Percentiles rank a stretch among this genome's conserved stretches.
phyloP scores from a whole-genome alignment of 2,888 invertebrate genomes.

The Pomacea canaliculata region DNA sequence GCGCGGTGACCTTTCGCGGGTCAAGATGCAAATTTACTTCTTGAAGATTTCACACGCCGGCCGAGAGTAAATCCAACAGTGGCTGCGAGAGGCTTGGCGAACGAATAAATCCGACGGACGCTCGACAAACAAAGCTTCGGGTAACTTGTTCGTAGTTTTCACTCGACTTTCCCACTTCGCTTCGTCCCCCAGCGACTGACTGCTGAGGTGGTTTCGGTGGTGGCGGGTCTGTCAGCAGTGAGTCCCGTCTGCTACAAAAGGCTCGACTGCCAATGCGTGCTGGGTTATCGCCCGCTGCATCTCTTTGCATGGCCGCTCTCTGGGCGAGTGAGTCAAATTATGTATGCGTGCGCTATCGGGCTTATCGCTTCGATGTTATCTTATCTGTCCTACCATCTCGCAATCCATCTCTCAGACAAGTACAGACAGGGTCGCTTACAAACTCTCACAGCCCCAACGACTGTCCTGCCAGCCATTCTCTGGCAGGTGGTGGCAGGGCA shows the following conservation, averaged over 20 bases:
- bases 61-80: conserved; percentile 6
- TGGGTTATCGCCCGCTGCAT: conserved; percentile 22
- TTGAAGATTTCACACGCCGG: not conserved
- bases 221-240: not conserved
- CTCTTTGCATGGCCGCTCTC: conserved; percentile 26
- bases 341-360: conserved; percentile 31
- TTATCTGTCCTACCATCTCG: conserved; percentile 29
- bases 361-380: conserved; percentile 32
- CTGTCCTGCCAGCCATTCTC: no score
- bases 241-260: conserved; percentile 14
- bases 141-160: no score
- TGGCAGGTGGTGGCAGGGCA: no score
- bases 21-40: conserved; percentile 27
- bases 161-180: not conserved
- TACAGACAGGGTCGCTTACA: no score
- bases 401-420: conserved; percentile 26
- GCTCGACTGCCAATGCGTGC: conserved; percentile 16
- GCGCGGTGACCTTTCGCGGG: conserved; percentile 45
- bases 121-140: no score
- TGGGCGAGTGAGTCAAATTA: conserved; percentile 32
- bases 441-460: no score
- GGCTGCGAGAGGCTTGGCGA: no score
- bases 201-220: conserved; percentile 1
- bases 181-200: not conserved
- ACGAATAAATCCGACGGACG: not conserved